Conservation (phyloP, 1,140 invertebrate genomes). For the Planococcus citri region DNA sequence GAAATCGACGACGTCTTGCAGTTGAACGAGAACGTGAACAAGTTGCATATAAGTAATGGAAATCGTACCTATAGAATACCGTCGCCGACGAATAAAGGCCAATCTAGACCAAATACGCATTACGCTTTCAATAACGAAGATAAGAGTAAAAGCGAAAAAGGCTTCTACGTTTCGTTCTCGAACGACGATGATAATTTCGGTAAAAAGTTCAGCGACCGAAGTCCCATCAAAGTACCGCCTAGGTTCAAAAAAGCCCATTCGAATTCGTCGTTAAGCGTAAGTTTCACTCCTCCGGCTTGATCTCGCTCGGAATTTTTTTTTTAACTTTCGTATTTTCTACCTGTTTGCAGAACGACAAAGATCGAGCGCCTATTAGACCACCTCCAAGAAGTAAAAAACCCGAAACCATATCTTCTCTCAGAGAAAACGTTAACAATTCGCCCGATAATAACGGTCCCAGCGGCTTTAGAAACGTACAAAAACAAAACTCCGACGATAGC, state of each 20-base stretch:
- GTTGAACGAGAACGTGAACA: conserved; percentile 47
- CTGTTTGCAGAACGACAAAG: conserved; percentile 67
- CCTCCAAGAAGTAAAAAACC: neutral
- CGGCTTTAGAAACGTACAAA: neutral
- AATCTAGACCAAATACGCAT: conserved; percentile 31
- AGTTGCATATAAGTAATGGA: conserved; percentile 70
- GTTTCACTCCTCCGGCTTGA: too few relatives aligned
- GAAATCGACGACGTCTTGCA: conserved; percentile 39
- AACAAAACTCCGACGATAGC: neutral
- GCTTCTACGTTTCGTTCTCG: conserved; percentile 84
- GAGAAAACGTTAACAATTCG: neutral
- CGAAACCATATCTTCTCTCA: neutral
- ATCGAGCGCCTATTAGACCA: conserved; percentile 37
- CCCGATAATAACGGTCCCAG: neutral
- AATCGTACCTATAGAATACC: conserved; percentile 76
- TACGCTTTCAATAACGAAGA: conserved; percentile 29
- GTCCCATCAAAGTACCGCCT: neutral
- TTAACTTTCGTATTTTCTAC: too few relatives aligned
- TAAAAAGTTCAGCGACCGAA: neutral
- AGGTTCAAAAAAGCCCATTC: neutral
- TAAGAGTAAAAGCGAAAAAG: conserved; percentile 50
- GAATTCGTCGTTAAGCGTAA: neutral
- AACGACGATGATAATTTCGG: conserved; percentile 42
- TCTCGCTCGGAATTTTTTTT: too few relatives aligned
- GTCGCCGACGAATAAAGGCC: conserved; percentile 60